Evolutionary conservation across 64 coral and sea anemone species (phyloP).

Genomic region (Platygyra sinensis): DNA sequence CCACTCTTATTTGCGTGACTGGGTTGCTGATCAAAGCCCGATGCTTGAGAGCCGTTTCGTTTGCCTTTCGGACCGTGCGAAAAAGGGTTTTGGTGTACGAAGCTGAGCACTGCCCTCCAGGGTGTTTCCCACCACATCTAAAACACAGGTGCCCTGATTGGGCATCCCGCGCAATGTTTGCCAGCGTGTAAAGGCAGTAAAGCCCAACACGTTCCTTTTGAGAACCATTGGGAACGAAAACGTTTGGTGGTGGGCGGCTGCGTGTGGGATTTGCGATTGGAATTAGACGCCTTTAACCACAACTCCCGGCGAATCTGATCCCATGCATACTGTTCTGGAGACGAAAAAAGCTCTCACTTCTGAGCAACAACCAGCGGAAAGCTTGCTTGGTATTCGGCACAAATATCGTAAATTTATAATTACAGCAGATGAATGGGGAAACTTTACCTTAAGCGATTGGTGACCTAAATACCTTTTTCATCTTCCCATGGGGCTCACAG

Average conservation of each 20-base stretch:
- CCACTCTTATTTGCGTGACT: background rate
- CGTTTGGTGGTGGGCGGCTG: conserved; percentile 1
- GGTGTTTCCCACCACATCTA: conserved; percentile 1
- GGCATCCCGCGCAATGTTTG: background rate
- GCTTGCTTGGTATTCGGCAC: too few relatives aligned
- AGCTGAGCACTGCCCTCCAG: background rate
- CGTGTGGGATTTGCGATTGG: background rate
- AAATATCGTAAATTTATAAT: too few relatives aligned
- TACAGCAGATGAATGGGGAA: too few relatives aligned
- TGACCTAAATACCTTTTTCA: too few relatives aligned
- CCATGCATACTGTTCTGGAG: background rate
- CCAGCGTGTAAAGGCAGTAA: background rate
- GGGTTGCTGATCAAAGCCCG: background rate
- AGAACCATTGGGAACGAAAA: background rate
- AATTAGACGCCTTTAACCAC: background rate
- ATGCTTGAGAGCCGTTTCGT: background rate
- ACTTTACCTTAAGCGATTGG: too few relatives aligned
- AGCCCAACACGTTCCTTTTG: conserved; percentile 30
- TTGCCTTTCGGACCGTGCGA: background rate
- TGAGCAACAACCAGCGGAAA: too few relatives aligned
- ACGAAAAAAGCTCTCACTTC: too few relatives aligned
- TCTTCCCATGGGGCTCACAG: too few relatives aligned
- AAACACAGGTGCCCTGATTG: background rate
- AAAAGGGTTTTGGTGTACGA: background rate
- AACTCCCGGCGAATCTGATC: background rate